phyloP scores from a whole-genome alignment of 2,888 invertebrate genomes.

The Lochmaea capreae region DNA sequence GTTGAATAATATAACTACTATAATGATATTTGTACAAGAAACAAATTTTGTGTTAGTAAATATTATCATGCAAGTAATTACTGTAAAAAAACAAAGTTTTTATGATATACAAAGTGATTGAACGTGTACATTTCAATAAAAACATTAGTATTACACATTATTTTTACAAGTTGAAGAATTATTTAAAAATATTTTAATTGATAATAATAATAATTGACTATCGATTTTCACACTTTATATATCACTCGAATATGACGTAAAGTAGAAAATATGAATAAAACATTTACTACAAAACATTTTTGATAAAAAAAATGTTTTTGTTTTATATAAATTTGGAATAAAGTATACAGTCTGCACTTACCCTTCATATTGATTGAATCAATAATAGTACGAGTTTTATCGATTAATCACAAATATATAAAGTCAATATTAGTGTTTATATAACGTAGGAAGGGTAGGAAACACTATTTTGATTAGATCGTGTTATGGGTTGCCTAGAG shows the following conservation, averaged over 20 bases:
- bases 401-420: background rate
- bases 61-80: conserved; percentile 8
- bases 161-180: background rate
- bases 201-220: conserved; percentile 25
- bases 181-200: background rate
- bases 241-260: conserved; percentile 9
- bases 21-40: background rate
- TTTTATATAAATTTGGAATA: background rate
- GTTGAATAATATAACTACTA: no score
- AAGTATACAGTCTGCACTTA: background rate
- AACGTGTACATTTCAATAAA: background rate
- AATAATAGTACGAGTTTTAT: background rate
- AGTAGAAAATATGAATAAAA: background rate
- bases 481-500: no score
- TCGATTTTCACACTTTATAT: conserved; percentile 12
- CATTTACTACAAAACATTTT: no score
- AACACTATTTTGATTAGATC: no score
- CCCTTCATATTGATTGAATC: background rate
- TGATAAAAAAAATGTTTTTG: no score
- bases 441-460: no score
- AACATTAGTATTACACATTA: background rate
- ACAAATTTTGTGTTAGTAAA: conserved; percentile 12
- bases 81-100: conserved; percentile 24
- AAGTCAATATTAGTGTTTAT: no score
- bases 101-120: conserved; percentile 18